Percentiles rank a stretch among this genome's conserved stretches.
Conservation (phyloP, 2,113 vertebrate species). For the Myodes glareolus region DNA sequence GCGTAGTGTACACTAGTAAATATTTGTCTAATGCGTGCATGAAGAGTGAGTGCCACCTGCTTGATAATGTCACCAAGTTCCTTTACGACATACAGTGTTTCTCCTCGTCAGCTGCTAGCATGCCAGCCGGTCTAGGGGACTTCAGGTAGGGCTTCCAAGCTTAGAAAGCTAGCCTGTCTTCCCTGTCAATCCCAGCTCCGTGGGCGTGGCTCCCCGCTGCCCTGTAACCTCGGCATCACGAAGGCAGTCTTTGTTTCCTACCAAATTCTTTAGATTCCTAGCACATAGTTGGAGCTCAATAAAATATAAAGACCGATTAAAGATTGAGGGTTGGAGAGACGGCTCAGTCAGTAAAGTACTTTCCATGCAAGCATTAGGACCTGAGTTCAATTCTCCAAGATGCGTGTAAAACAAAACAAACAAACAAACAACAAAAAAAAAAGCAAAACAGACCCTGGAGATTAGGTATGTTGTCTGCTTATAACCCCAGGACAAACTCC, state of each 20-base stretch:
- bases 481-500: background rate
- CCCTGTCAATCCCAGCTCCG: too few relatives aligned
- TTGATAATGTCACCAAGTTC: background rate
- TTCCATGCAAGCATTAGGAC: background rate
- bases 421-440: too few relatives aligned
- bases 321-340: background rate
- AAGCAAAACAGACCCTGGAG: background rate
- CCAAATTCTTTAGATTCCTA: background rate
- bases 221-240: background rate
- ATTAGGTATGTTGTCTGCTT: background rate
- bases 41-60: background rate
- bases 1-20: background rate
- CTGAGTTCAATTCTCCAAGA: background rate
- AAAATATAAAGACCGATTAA: background rate
- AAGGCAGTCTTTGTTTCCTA: background rate
- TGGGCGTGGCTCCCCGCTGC: too few relatives aligned
- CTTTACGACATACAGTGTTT: background rate
- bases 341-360: background rate
- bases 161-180: accelerated
- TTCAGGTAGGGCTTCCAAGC: background rate
- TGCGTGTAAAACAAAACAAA: background rate
- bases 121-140: background rate
- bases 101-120: background rate
- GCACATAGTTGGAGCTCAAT: background rate
- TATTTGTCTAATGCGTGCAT: background rate